phyloP scores from a whole-genome alignment of 2,888 invertebrate species.

The Brachyptera putata region DNA sequence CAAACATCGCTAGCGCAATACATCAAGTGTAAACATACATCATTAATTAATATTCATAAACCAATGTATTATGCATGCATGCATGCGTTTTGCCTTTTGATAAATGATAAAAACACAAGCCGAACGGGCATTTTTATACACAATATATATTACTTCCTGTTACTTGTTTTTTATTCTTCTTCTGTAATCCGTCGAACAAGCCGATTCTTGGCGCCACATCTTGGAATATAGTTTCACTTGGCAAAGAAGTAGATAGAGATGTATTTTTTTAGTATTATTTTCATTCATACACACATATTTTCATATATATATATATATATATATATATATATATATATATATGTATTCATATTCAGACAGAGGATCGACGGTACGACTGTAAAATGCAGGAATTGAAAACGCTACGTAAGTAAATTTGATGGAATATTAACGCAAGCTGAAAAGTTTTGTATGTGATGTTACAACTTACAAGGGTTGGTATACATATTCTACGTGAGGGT shows the following conservation, averaged over 20 bases:
- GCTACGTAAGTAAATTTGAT: slow-evolving; percentile 8
- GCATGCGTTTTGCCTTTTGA: too few relatives aligned
- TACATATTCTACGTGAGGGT: too few relatives aligned
- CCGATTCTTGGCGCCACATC: background rate
- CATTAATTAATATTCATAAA: background rate
- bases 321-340: too few relatives aligned
- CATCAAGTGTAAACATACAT: background rate
- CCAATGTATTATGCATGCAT: too few relatives aligned
- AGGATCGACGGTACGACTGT: too few relatives aligned
- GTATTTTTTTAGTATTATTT: background rate
- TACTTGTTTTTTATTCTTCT: background rate
- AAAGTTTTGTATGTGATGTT: slow-evolving; percentile 2
- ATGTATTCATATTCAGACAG: too few relatives aligned
- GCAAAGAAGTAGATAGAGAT: background rate
- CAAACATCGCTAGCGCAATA: background rate
- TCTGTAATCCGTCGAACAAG: background rate
- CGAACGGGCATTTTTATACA: background rate
- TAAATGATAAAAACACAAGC: too few relatives aligned
- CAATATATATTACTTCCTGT: background rate
- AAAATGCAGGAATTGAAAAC: too few relatives aligned
- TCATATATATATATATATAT: too few relatives aligned
- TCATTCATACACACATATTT: too few relatives aligned
- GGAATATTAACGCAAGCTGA: background rate
- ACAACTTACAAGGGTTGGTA: too few relatives aligned
- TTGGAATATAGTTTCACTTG: background rate